Evolutionary conservation across 2,113 vertebrate species (phyloP), one percentile per base, ranked within the genome.

Genomic region (Verasper variegatus): DNA sequence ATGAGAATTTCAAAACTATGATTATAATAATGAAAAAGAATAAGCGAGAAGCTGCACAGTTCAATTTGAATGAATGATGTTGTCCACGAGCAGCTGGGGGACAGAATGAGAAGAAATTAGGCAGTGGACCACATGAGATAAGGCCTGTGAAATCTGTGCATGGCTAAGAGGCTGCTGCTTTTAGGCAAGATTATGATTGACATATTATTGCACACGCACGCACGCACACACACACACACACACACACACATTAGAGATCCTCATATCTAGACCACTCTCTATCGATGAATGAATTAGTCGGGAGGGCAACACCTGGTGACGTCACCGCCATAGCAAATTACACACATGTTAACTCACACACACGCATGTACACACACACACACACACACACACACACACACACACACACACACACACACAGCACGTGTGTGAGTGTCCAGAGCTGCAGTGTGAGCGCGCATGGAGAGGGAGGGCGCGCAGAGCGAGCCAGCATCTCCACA

Each of bases 41-140:
- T 68, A 80, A 78, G 3, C 2, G 45, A 7, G 64, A n/a, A 15
- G 15, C 52, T 42, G 56, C 24, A 63, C 49, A 78, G 49, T 71
- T 61, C 63, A 66, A 72, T 85, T 27, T 74, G 70, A 83, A 65
- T 31, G 31, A 31, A 31, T 31, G 31, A 7, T 79, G 61, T 71
- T 83, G 80, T 76, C 78, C 73, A n/a, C 76, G 85, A 66, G 78
- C 71, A 58, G 18, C 71, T 61, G 78, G 71, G 68, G 78, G 68
- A 27, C 68, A 69, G 61, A 81, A 63, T 24, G 70, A 76, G 79
- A 47, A 66, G 57, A 68, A 84, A 88, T 86, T 78, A 77, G 45
- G 68, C 74, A 79, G 47, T 81, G 89, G 82, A 75, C 76, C 80
- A 81, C 82, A 80, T 67, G 80, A 83, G 90, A 91, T 82, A 84